These are phyloP conservation scores for Anisognathus igniventris DNA, from an alignment of 2,797 vertebrate species.

Conservation along the genomic window DNA sequence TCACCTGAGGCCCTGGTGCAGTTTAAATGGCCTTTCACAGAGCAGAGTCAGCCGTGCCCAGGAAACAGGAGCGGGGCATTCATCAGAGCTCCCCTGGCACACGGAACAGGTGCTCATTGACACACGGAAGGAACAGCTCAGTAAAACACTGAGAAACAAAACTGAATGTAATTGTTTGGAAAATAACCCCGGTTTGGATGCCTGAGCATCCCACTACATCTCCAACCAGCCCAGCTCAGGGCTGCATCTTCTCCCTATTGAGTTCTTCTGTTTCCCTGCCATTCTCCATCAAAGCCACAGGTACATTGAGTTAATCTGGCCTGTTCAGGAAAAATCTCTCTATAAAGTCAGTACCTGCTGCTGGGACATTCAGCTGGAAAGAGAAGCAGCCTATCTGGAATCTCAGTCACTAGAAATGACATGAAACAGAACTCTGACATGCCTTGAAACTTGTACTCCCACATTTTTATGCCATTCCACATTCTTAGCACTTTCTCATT, in stretches of 20 bases:
- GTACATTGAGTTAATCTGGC: neutral
- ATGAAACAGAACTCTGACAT: neutral
- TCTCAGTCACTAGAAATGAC: fast-evolving
- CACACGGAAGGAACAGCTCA: neutral
- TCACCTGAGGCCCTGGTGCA: neutral
- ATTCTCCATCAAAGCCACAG: neutral
- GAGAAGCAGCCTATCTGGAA: neutral
- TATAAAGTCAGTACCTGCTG: neutral
- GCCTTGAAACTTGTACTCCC: neutral
- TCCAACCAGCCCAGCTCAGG: neutral
- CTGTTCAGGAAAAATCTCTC: neutral
- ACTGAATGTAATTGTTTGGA: neutral
- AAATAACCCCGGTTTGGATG: neutral
- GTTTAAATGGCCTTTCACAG: neutral
- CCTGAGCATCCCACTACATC: neutral
- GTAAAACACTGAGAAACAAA: neutral
- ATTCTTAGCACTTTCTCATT: neutral
- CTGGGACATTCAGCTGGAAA: neutral
- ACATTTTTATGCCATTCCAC: neutral
- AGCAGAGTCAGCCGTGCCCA: neutral
- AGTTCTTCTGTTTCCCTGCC: neutral
- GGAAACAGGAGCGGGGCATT: neutral
- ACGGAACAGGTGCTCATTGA: neutral
- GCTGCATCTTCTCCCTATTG: fast-evolving
- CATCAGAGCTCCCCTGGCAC: neutral